phyloP scores from a whole-genome alignment of 2,797 vertebrate species.

The Heteromormyrus szaboi region DNA sequence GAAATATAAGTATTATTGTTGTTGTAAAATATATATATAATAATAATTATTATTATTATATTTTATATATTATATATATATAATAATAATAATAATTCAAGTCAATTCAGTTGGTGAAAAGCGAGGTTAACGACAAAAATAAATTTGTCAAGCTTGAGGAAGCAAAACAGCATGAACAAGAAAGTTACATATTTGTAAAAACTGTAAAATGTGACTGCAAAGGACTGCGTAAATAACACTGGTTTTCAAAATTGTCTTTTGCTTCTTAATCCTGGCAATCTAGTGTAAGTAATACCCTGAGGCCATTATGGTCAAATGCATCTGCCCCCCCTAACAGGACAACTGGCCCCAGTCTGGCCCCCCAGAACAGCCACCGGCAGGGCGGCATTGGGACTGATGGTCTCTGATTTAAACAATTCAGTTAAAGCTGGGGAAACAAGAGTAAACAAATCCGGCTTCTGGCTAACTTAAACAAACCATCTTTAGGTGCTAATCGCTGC shows the following conservation, averaged over 20 bases:
- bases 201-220: not conserved
- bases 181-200: not conserved
- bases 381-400: not conserved
- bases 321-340: not conserved
- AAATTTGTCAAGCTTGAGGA: not conserved
- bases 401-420: not conserved
- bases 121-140: not conserved
- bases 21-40: not conserved
- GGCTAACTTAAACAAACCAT: not conserved
- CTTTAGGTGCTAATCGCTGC: not conserved
- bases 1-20: not conserved
- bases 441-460: not conserved
- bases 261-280: not conserved
- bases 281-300: not conserved
- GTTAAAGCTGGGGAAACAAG: not conserved
- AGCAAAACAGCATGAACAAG: not conserved
- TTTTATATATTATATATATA: too few relatives aligned
- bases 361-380: not conserved
- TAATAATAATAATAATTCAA: not conserved
- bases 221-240: not conserved
- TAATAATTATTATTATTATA: too few relatives aligned
- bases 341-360: not conserved
- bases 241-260: not conserved
- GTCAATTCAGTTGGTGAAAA: not conserved
- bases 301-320: not conserved